Evolutionary conservation across 2,797 vertebrate species (phyloP).

Genomic region (Ceyx erithaca): DNA sequence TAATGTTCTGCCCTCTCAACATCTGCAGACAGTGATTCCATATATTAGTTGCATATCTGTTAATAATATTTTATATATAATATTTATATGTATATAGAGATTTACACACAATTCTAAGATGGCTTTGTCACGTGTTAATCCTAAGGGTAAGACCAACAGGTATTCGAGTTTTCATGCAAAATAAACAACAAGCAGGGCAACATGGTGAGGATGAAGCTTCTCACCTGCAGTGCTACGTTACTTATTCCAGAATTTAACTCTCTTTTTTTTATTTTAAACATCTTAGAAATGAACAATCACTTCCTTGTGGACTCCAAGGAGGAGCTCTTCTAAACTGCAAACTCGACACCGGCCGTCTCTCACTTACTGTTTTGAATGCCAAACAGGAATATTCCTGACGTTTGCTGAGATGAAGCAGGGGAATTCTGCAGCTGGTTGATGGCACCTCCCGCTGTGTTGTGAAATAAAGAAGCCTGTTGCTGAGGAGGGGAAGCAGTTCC

Average conservation of each 20-base stretch:
- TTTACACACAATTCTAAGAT: not conserved
- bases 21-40: not conserved
- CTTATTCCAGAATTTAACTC: not conserved
- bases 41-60: not conserved
- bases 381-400: constrained; percentile 92
- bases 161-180: not conserved
- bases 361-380: constrained; percentile 95
- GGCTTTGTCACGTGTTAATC: not conserved
- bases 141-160: not conserved
- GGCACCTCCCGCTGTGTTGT: constrained; percentile 84
- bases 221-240: not conserved
- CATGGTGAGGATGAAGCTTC: accelerated
- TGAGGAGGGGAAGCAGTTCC: constrained; percentile 88
- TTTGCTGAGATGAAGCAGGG: constrained; percentile 86
- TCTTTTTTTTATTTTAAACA: too few species aligned
- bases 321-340: not conserved
- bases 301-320: not conserved
- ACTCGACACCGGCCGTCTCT: not conserved
- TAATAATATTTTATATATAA: not conserved
- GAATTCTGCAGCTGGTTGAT: constrained; percentile 87
- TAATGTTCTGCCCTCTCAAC: not conserved
- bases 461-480: constrained; percentile 88
- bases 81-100: too few species aligned
- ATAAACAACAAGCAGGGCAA: not conserved
- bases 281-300: not conserved